Conservation (phyloP, 2,113 vertebrate species). For the Anser cygnoides region DNA sequence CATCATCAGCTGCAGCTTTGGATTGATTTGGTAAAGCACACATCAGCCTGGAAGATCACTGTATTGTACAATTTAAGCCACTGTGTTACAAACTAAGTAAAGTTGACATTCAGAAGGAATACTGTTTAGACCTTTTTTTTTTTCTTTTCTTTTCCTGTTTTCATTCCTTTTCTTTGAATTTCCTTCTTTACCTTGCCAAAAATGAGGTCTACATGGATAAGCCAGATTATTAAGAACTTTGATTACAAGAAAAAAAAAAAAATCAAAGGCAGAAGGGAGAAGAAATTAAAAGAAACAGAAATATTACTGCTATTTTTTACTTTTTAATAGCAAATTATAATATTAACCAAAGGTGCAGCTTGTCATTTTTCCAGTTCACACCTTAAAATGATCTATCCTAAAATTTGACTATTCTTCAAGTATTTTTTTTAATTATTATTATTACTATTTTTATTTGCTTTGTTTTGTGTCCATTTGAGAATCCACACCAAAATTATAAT, state of each 20-base stretch:
- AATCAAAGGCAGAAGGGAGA: background rate
- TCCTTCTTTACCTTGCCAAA: background rate
- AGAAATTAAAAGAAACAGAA: background rate
- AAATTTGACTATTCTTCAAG: background rate
- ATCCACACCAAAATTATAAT: background rate
- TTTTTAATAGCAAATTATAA: background rate
- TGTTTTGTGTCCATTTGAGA: background rate
- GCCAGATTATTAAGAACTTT: background rate
- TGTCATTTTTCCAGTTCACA: background rate
- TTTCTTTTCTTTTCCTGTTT: background rate
- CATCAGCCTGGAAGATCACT: background rate
- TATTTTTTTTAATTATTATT: background rate
- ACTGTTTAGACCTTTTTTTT: background rate
- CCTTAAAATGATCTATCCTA: background rate
- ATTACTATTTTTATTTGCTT: no score
- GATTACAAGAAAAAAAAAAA: background rate
- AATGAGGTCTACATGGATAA: background rate
- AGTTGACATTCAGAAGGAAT: background rate
- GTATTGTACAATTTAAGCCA: background rate
- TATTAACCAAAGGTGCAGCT: background rate
- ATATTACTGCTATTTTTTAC: background rate
- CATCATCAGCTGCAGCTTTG: background rate
- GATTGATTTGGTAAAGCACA: background rate
- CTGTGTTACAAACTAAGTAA: background rate
- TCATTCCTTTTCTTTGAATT: constrained; percentile 5